Conservation (phyloP, 2,113 vertebrate species). For the Tricholaema leucomelas region DNA sequence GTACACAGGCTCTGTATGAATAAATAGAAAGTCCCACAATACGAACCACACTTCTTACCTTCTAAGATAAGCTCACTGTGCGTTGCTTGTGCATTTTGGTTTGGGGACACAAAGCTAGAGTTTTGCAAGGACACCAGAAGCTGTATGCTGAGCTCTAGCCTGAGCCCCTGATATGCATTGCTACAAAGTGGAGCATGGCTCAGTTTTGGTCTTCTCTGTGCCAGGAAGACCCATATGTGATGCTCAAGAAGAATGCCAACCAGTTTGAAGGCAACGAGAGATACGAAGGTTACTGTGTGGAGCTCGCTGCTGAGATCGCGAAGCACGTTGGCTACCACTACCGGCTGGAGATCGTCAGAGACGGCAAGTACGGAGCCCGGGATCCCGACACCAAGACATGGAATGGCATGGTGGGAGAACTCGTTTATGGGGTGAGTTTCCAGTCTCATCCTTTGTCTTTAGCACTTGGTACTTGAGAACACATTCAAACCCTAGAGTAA, state of each 20-base stretch:
- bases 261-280: constrained; percentile 91
- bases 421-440: constrained; percentile 93
- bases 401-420: constrained; percentile 99
- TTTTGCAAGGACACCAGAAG: not conserved
- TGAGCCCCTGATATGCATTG: not conserved
- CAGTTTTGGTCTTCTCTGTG: not conserved
- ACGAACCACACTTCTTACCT: not conserved
- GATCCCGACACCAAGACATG: constrained; percentile 94
- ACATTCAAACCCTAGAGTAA: not conserved
- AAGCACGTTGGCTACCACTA: constrained; percentile 97
- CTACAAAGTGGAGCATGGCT: not conserved
- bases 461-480: not conserved
- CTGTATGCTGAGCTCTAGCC: not conserved
- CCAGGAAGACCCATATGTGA: constrained; percentile 97
- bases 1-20: not conserved
- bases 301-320: constrained; percentile 95
- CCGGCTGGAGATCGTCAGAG: constrained; percentile 91
- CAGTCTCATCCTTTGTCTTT: not conserved
- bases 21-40: not conserved
- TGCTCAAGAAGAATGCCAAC: constrained; percentile 97
- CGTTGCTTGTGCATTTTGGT: not conserved
- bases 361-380: constrained; percentile 94
- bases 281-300: constrained; percentile 97
- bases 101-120: not conserved
- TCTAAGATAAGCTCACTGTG: not conserved